phyloP scores from a whole-genome alignment of 2,113 vertebrate species.

The Orientallactaga bullata region DNA sequence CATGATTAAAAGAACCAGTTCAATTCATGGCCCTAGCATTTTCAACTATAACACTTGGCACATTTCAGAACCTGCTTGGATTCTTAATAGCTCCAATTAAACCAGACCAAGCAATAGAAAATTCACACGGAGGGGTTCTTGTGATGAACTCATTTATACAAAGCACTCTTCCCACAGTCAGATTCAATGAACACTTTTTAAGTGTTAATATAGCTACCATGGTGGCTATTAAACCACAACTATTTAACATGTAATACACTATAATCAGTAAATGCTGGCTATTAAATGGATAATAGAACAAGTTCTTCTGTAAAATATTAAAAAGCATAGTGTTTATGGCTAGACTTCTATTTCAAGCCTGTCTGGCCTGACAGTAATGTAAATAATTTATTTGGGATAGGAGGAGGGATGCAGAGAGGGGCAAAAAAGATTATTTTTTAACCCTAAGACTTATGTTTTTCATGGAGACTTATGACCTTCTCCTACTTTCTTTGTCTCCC shows the following conservation, averaged over 20 bases:
- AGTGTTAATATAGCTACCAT: not conserved
- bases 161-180: not conserved
- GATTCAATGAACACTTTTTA: not conserved
- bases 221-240: not conserved
- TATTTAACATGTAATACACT: not conserved
- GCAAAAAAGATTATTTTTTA: not conserved
- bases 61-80: not conserved
- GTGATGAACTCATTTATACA: not conserved
- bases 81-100: slow-evolving; percentile 19
- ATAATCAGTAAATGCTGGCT: not conserved
- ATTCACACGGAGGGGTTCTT: not conserved
- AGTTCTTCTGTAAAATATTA: slow-evolving; percentile 16
- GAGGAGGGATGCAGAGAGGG: not conserved
- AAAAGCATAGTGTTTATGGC: not conserved
- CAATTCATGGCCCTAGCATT: not conserved
- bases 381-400: not conserved
- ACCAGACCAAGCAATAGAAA: not conserved
- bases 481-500: not conserved
- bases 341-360: not conserved
- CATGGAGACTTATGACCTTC: not conserved
- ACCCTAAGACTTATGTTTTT: not conserved
- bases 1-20: not conserved
- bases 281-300: not conserved
- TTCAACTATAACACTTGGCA: not conserved
- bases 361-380: not conserved